These are phyloP conservation scores for Taeniopygia guttata DNA, from an alignment of 2,797 vertebrate species.

Conservation along the genomic window DNA sequence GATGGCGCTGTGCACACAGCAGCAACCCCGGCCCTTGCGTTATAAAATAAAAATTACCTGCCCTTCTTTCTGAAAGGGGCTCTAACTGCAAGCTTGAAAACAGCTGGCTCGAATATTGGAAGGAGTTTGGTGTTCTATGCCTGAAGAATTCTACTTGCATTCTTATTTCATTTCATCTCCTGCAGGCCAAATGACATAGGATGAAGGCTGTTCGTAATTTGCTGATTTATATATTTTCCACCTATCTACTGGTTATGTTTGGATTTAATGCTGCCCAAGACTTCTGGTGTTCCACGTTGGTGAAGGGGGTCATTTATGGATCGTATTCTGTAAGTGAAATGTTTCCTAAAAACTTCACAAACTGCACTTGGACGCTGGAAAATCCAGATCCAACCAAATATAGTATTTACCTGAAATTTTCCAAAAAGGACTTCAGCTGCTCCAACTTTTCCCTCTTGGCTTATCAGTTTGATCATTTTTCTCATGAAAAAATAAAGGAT, in stretches of 20 bases:
- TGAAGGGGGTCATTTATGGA: conserved; percentile 99
- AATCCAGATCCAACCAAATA: conserved; percentile 99
- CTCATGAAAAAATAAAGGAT: conserved; percentile 99
- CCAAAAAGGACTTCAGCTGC: conserved; percentile 98
- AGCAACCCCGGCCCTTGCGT: conserved; percentile 73
- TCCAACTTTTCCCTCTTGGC: conserved; percentile 96
- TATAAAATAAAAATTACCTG: conserved; percentile 78
- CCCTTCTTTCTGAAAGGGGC: conserved; percentile 73
- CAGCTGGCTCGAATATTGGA: conserved; percentile 78
- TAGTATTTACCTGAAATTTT: conserved; percentile 99
- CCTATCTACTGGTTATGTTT: conserved; percentile 99
- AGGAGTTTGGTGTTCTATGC: conserved; percentile 74
- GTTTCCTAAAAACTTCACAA: conserved; percentile 99
- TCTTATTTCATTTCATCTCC: conserved; percentile 84
- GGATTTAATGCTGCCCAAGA: conserved; percentile 99
- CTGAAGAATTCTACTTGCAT: conserved; percentile 78
- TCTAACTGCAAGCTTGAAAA: conserved; percentile 79
- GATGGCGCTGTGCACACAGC: conserved; percentile 97
- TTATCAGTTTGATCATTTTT: conserved; percentile 99
- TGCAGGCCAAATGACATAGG: conserved; percentile 99
- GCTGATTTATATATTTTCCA: conserved; percentile 99
- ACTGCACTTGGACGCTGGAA: conserved; percentile 99
- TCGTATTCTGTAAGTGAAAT: conserved; percentile 99
- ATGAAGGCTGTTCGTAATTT: conserved; percentile 99
- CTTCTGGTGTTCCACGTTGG: conserved; percentile 99